phyloP scores from a whole-genome alignment of 2,113 vertebrate species.

The Halichoeres trimaculatus region DNA sequence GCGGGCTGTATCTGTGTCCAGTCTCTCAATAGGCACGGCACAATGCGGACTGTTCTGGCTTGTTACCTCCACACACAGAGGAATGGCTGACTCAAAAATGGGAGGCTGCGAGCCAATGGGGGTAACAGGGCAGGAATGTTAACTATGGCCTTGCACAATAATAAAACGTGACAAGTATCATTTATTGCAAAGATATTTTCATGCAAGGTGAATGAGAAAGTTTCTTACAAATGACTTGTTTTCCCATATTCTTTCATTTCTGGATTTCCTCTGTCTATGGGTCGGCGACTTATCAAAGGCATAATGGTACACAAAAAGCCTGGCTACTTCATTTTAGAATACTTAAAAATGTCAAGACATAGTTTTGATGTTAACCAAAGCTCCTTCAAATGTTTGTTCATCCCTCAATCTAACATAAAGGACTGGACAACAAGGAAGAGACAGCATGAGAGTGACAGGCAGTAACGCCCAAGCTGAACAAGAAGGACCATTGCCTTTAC shows the following conservation, averaged over 20 bases:
- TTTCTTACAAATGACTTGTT: not conserved
- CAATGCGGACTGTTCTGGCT: constrained; percentile 82
- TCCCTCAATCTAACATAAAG: no score
- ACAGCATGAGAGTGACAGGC: not conserved
- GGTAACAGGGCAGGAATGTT: constrained; percentile 55
- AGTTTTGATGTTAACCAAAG: not conserved
- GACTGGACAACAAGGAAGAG: not conserved
- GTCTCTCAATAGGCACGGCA: constrained; percentile 74
- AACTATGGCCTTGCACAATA: constrained; percentile 48
- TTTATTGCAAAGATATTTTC: not conserved
- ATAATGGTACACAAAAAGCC: not conserved
- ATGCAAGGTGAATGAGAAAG: constrained; percentile 31
- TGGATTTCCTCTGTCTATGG: not conserved
- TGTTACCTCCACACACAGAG: constrained; percentile 74
- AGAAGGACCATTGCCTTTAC: no score
- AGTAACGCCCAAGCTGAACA: not conserved
- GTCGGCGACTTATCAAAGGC: not conserved
- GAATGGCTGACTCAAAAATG: constrained; percentile 77
- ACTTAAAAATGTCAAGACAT: not conserved
- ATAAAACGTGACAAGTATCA: constrained; percentile 32
- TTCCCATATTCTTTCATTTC: not conserved
- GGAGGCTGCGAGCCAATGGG: constrained; percentile 54
- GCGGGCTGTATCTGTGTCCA: constrained; percentile 51
- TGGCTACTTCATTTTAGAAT: not conserved
- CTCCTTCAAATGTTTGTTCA: not conserved